Evolutionary conservation across 2,888 invertebrate genomes (phyloP).

Genomic region (Lepidocyrtoides sp.): DNA sequence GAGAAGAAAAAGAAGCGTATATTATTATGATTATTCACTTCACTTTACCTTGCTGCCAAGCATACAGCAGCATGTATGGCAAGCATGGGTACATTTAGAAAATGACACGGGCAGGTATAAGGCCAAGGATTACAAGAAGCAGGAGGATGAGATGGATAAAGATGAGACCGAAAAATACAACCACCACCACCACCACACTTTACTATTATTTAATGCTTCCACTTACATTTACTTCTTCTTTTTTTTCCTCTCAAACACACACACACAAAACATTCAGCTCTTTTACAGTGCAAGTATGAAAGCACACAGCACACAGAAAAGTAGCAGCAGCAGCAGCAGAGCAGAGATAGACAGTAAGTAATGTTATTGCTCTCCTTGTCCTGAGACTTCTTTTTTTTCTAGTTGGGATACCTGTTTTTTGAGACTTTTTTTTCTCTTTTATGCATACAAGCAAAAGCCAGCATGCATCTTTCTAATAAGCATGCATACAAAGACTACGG

Average conservation of each 20-base stretch:
- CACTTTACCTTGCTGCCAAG: background rate
- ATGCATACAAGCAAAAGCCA: background rate
- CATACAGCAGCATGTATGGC: background rate
- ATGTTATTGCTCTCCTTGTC: slow-evolving; percentile 63
- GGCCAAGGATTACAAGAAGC: slow-evolving; percentile 58
- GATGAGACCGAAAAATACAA: slow-evolving; percentile 79
- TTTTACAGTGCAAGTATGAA: too few species aligned
- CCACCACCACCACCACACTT: slow-evolving; percentile 65
- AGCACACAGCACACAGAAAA: background rate
- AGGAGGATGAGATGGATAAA: slow-evolving; percentile 74
- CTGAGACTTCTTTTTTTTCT: slow-evolving; percentile 61
- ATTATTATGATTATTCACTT: slow-evolving; percentile 19
- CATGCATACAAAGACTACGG: background rate
- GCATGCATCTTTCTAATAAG: background rate
- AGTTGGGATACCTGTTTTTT: slow-evolving; percentile 76
- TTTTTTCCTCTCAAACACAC: slow-evolving; percentile 6
- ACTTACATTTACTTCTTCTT: slow-evolving; percentile 62
- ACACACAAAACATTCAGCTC: slow-evolving; percentile 11
- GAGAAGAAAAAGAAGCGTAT: background rate
- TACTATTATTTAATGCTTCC: slow-evolving; percentile 79
- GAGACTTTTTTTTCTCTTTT: slow-evolving; percentile 16
- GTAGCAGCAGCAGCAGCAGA: slow-evolving; percentile 2
- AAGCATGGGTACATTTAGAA: background rate
- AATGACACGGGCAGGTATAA: slow-evolving; percentile 49
- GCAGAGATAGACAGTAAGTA: slow-evolving; percentile 44